Percentiles rank a stretch among this genome's conserved stretches.
Conservation (phyloP, 1,140 invertebrate genomes). For the Aculops lycopersici region DNA sequence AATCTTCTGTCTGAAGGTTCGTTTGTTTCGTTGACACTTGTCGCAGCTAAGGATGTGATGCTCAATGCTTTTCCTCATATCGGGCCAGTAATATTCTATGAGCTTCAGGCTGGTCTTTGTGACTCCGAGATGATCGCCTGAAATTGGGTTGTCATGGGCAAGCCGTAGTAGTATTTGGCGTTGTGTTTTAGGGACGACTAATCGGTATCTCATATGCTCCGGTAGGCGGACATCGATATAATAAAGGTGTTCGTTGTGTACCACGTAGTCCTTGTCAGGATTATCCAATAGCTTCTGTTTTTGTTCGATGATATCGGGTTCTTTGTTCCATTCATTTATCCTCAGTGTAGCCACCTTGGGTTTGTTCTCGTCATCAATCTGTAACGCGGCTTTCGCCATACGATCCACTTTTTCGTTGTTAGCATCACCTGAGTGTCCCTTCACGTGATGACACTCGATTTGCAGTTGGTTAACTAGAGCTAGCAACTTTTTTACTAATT, state of each 20-base stretch:
- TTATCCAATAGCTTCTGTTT: background rate
- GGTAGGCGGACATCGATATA: background rate
- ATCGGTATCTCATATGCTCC: background rate
- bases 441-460: background rate
- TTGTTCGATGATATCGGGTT: background rate
- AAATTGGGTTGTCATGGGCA: background rate
- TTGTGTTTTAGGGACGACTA: background rate
- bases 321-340: background rate
- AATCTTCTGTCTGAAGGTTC: background rate
- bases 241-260: background rate
- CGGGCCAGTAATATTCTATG: conserved; percentile 1
- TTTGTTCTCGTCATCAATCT: background rate
- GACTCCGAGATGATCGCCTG: background rate
- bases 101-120: background rate
- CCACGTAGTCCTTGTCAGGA: background rate
- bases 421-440: background rate
- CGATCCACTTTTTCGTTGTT: background rate
- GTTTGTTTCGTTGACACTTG: conserved; percentile 3
- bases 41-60: conserved; percentile 1
- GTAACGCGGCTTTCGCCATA: background rate
- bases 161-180: background rate
- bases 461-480: background rate
- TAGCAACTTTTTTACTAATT: background rate
- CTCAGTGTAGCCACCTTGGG: background rate
- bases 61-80: background rate